These are phyloP conservation scores for Hipposideros larvatus DNA, from an alignment of 2,797 vertebrate genomes.

Conservation along the genomic window DNA sequence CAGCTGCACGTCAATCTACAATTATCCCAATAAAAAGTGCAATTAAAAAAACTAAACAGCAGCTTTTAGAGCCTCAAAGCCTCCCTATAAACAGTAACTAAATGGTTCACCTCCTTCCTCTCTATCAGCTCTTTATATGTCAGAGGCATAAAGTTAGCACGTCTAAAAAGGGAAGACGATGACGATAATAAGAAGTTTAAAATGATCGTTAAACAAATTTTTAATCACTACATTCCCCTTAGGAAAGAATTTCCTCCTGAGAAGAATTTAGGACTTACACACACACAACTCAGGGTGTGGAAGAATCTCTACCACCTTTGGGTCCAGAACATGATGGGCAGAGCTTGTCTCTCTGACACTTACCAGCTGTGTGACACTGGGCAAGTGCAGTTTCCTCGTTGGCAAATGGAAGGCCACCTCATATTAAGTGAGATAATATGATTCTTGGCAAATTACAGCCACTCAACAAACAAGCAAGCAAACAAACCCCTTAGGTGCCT, in stretches of 20 bases:
- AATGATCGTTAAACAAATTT: neutral
- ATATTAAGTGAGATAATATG: neutral
- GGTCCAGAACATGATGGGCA: neutral
- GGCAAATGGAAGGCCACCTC: neutral
- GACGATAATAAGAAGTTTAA: slow-evolving; percentile 25
- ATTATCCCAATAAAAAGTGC: neutral
- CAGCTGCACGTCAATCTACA: neutral
- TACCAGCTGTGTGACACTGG: neutral
- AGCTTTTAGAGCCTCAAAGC: slow-evolving; percentile 29
- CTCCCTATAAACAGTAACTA: slow-evolving; percentile 33
- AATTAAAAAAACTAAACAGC: neutral
- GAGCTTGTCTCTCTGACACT: neutral
- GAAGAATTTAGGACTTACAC: neutral
- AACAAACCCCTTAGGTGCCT: neutral
- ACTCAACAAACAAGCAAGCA: neutral
- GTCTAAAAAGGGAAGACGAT: slow-evolving; percentile 4
- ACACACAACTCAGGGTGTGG: neutral
- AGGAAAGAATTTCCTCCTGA: slow-evolving; percentile 20
- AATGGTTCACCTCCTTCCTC: slow-evolving; percentile 9
- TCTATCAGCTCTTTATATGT: slow-evolving; percentile 37
- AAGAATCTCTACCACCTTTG: neutral
- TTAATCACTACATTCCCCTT: neutral
- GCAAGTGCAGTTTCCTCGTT: neutral
- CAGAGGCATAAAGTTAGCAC: slow-evolving; percentile 14
- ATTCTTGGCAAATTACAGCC: neutral